Base-by-base conservation (phyloP, 2,113 vertebrate genomes). In the Lonchura striata region DNA sequence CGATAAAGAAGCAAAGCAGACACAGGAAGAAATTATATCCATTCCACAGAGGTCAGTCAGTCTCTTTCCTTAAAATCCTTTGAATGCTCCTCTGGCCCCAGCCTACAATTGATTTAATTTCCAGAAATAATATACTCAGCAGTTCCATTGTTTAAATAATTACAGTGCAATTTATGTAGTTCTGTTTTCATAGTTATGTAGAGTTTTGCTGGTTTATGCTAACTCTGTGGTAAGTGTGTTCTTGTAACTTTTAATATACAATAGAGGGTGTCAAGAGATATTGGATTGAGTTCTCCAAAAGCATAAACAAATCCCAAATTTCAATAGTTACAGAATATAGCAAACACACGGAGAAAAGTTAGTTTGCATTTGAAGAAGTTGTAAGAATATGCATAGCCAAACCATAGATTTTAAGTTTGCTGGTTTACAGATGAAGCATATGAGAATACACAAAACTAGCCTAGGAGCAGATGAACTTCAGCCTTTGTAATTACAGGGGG, bases 51-150 rank as follows among this genome's bases (percentile, higher is more conserved):
- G 82, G 35, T 76, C 92, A 84, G 60, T 37, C 74, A 66, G 56
- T 41, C 39, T 74, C 63, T 68, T 86, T 75, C 46, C 76, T 86
- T 81, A 69, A 91, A 91, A 20, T 56, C 25, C 31, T 78, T 57
- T 68, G 28, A 54, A 82, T 64, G 59, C 8, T 28, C 3, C 31
- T 60, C 46, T 39, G 57, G 35, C 30, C 41, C 30, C 57, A 82
- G 25, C 21, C 44, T 75, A 70, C 33, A 82, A 81, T 61, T 42
- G 0, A 81, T 39, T 90, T 91, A 7, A 56, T 86, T 94, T 83
- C 60, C 60, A 91, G 31, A 86, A 78, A 77, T 70, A 86, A 81
- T 17, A 60, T 24, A 56, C 14, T 70, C 71, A 80, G 66, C 18
- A 53, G 35, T 54, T 85, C 7, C 4, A 66, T 24, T 37, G 13